Percentiles rank a stretch among this genome's conserved stretches.
phyloP scores from a whole-genome alignment of 64 coral and sea anemone species.

The Exaiptasia diaphana region DNA sequence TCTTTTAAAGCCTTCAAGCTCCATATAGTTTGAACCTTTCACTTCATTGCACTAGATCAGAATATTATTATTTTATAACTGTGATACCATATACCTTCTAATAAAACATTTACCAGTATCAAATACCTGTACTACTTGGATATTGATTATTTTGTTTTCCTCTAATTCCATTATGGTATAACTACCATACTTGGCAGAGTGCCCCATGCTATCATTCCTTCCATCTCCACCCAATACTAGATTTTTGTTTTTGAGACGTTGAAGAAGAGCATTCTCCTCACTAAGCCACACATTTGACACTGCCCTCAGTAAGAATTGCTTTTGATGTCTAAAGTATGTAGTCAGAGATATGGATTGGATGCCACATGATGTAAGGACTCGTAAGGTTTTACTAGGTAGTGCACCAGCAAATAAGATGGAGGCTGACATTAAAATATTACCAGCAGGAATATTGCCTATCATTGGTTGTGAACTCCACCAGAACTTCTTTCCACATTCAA shows the following conservation, averaged over 20 bases:
- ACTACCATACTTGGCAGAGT: conserved; percentile 45
- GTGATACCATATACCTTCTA: too few relatives aligned
- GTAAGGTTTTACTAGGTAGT: conserved; percentile 16
- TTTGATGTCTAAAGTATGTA: conserved; percentile 41
- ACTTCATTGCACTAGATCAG: conserved; percentile 43
- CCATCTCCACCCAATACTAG: conserved; percentile 24
- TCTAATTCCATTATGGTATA: conserved; percentile 35
- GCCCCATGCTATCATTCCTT: conserved; percentile 32
- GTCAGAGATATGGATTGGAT: conserved; percentile 1
- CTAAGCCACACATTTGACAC: conserved; percentile 22
- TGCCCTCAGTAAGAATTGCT: conserved; percentile 3
- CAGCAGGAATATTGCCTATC: too few relatives aligned
- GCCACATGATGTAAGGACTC: conserved; percentile 24
- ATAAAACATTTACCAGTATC: too few relatives aligned
- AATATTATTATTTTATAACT: too few relatives aligned
- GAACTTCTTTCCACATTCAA: too few relatives aligned
- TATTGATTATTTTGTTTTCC: conserved; percentile 25
- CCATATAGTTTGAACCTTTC: conserved; percentile 41
- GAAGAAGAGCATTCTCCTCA: neutral
- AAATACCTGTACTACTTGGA: conserved; percentile 39
- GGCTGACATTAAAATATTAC: conserved; percentile 12
- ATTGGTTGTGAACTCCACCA: too few relatives aligned
- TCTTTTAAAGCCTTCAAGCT: conserved; percentile 40
- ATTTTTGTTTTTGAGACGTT: neutral
- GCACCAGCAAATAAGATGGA: conserved; percentile 36